Conservation (phyloP, 2,888 invertebrate genomes). For the Tuta absoluta region DNA sequence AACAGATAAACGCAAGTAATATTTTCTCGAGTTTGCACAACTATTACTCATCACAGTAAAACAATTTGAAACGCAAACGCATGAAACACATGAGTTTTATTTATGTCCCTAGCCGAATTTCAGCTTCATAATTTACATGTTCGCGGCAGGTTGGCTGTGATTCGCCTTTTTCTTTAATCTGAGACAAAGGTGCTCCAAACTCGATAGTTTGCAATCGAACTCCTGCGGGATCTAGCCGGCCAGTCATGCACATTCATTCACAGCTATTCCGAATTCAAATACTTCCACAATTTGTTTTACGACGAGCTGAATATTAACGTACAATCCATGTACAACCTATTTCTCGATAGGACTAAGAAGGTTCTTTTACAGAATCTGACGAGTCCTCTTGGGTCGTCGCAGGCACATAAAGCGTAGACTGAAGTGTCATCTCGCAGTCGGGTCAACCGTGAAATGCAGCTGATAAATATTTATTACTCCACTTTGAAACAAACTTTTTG, state of each 20-base stretch:
- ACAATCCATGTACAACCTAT: background rate
- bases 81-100: no score
- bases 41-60: no score
- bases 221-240: conserved; percentile 16
- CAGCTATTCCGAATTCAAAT: conserved; percentile 11
- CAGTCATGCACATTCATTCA: conserved; percentile 18
- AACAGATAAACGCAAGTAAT: no score
- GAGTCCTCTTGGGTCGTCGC: conserved; percentile 21
- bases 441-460: conserved; percentile 44
- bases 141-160: no score
- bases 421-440: conserved; percentile 40
- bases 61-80: no score
- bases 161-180: no score
- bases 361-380: conserved; percentile 9
- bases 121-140: no score
- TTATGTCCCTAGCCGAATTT: no score
- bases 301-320: background rate
- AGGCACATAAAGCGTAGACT: conserved; percentile 40
- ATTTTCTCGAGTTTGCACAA: no score
- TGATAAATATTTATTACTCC: conserved; percentile 43
- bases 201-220: conserved; percentile 14
- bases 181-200: conserved; percentile 9
- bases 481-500: conserved; percentile 25
- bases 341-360: background rate
- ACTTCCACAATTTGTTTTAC: conserved; percentile 1